Conservation (phyloP, 2,888 invertebrate species). For the Asteroscopus sphinx region DNA sequence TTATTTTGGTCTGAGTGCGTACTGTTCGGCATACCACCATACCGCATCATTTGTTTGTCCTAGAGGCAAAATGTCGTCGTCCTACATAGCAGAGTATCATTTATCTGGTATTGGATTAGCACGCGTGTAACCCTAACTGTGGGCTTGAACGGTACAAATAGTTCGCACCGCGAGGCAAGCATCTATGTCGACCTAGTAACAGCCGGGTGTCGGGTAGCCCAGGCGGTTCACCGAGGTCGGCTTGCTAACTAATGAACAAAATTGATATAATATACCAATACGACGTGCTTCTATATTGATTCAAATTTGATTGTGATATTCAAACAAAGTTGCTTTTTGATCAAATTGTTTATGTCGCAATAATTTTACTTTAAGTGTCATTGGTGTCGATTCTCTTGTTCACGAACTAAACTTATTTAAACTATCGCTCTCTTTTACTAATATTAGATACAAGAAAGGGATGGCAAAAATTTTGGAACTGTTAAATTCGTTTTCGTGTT, state of each 20-base stretch:
- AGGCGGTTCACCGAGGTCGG: conserved; percentile 61
- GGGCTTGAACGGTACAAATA: conserved; percentile 85
- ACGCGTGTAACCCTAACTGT: conserved; percentile 79
- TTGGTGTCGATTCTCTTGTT: no score
- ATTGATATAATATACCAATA: conserved; percentile 50
- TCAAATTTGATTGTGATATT: no score
- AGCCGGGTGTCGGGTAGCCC: conserved; percentile 75
- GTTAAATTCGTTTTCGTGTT: no score
- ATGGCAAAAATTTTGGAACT: no score
- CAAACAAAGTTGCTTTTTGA: conserved; percentile 16
- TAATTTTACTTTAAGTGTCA: conserved; percentile 20
- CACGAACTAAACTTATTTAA: no score
- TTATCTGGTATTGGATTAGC: conserved; percentile 78
- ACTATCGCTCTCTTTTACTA: no score
- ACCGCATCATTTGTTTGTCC: conserved; percentile 61
- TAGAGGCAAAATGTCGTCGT: conserved; percentile 64
- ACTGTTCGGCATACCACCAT: conserved; percentile 49
- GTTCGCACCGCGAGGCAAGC: conserved; percentile 73
- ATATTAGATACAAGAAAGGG: no score
- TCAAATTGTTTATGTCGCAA: conserved; percentile 10
- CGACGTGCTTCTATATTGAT: neutral
- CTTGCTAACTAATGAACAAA: conserved; percentile 56
- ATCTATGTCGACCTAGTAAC: conserved; percentile 78
- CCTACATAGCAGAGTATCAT: conserved; percentile 73
- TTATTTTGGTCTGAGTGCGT: no score